Conservation (phyloP, 30 jellyfish, hydroid and myxozoan genomes). For the Aurelia coerulea region DNA sequence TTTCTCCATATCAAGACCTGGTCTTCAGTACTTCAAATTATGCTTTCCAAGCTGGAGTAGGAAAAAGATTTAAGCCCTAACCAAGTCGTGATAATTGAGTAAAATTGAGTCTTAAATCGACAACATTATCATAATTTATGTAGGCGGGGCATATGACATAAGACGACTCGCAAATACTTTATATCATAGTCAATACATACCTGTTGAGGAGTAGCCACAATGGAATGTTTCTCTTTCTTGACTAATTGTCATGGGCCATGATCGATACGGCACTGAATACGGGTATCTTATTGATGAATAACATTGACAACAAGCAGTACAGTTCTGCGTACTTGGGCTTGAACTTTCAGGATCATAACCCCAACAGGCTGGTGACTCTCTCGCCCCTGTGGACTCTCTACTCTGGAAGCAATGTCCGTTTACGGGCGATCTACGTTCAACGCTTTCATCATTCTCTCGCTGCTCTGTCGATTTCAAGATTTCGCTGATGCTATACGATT, state of each 20-base stretch:
- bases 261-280: slow-evolving; percentile 23
- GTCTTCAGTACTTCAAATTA: background rate
- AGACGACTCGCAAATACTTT: background rate
- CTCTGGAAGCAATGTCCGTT: slow-evolving; percentile 1
- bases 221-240: slow-evolving; percentile 49
- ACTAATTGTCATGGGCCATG: slow-evolving; percentile 36
- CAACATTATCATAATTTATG: background rate
- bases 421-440: background rate
- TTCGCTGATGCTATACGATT: slow-evolving; percentile 57
- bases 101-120: background rate
- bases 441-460: slow-evolving; percentile 9
- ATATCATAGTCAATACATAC: background rate
- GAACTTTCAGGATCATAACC: slow-evolving; percentile 12
- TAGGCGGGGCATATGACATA: background rate
- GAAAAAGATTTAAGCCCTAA: background rate
- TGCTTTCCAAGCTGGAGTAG: background rate
- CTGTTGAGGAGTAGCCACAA: slow-evolving; percentile 40
- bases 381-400: background rate
- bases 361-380: slow-evolving; percentile 27
- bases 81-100: background rate
- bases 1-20: too few relatives aligned
- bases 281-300: slow-evolving; percentile 37
- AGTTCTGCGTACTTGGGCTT: slow-evolving; percentile 6
- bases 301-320: slow-evolving; percentile 48
- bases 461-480: slow-evolving; percentile 30